Percentiles rank a stretch among this genome's conserved stretches.
phyloP scores from a whole-genome alignment of 2,888 invertebrate genomes.

The Leptopilina drosophilae region DNA sequence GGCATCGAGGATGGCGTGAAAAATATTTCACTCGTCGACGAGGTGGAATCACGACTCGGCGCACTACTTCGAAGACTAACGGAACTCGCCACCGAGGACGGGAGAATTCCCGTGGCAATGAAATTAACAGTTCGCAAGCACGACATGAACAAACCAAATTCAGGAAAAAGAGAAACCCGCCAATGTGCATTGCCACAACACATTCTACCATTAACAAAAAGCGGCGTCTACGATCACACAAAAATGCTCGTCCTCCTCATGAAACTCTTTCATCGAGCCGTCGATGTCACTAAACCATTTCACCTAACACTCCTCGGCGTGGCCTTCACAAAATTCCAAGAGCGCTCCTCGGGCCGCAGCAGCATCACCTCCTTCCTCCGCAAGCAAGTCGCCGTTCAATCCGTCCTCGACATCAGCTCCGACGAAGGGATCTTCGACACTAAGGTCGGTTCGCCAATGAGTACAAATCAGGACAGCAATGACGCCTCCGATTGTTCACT shows the following conservation, averaged over 20 bases:
- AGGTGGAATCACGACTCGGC: constrained; percentile 85
- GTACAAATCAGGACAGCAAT: constrained; percentile 72
- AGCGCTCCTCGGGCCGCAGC: constrained; percentile 83
- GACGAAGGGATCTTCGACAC: constrained; percentile 72
- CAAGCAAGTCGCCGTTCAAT: constrained; percentile 88
- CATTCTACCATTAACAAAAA: constrained; percentile 81
- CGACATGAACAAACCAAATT: constrained; percentile 81
- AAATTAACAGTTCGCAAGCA: constrained; percentile 87
- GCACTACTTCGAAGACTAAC: constrained; percentile 84
- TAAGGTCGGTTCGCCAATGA: constrained; percentile 76
- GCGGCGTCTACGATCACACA: constrained; percentile 79
- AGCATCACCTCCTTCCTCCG: constrained; percentile 87
- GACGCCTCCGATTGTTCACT: constrained; percentile 63
- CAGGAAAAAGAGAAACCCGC: constrained; percentile 86
- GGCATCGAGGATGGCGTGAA: constrained; percentile 89
- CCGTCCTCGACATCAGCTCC: constrained; percentile 78
- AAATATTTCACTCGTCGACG: constrained; percentile 84
- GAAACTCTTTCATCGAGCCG: constrained; percentile 86
- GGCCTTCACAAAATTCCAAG: constrained; percentile 88
- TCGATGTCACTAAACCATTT: constrained; percentile 86
- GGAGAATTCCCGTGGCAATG: constrained; percentile 86
- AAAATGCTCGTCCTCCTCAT: constrained; percentile 85
- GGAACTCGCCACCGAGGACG: constrained; percentile 86
- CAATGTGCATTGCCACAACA: constrained; percentile 81
- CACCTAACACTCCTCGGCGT: constrained; percentile 89